These are phyloP conservation scores for Syngnathus scovelli DNA, from an alignment of 2,113 vertebrate species.

Conservation along the genomic window DNA sequence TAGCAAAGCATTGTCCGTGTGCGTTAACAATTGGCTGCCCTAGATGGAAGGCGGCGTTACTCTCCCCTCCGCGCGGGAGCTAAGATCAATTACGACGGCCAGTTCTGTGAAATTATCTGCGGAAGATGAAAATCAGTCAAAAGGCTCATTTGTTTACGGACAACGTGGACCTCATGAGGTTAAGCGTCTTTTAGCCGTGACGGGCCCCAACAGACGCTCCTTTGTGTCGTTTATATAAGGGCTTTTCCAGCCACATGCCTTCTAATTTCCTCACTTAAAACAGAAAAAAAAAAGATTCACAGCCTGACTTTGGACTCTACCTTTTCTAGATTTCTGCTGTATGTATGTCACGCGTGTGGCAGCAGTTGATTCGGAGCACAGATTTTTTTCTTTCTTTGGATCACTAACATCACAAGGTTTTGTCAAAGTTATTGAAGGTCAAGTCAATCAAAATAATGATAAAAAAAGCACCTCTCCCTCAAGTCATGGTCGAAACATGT, in stretches of 20 bases:
- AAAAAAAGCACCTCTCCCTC: no score
- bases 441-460: no score
- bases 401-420: no score
- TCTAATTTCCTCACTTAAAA: constrained; percentile 35
- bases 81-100: constrained; percentile 7
- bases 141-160: constrained; percentile 33
- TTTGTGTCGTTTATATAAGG: constrained; percentile 37
- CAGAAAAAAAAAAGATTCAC: constrained; percentile 13
- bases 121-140: constrained; percentile 17
- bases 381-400: no score
- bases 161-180: constrained; percentile 41
- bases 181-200: constrained; percentile 35
- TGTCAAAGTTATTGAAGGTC: no score
- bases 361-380: constrained; percentile 2
- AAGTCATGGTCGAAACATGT: no score
- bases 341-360: constrained; percentile 3
- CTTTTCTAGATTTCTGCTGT: constrained; percentile 1
- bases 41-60: constrained; percentile 7
- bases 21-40: neutral
- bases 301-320: constrained; percentile 23
- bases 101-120: constrained; percentile 18
- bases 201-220: constrained; percentile 30
- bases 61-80: neutral
- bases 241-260: constrained; percentile 36
- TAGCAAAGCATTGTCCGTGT: neutral